Evolutionary conservation across 2,113 vertebrate species (phyloP).

Genomic region (Crocuta crocuta): DNA sequence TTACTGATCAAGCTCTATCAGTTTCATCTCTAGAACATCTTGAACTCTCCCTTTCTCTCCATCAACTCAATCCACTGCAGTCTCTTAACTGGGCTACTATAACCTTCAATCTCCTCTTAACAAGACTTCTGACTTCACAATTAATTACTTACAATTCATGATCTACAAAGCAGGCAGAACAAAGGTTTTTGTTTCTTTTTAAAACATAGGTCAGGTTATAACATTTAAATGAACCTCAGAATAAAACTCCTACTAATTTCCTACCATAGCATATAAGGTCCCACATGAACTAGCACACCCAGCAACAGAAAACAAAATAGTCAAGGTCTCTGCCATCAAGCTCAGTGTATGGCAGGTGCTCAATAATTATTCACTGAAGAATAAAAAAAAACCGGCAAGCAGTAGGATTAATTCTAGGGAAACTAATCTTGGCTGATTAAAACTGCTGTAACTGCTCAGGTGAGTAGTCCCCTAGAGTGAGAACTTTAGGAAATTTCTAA

Average conservation of each 20-base stretch:
- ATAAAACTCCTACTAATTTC: neutral
- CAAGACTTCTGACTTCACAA: neutral
- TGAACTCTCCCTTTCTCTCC: neutral
- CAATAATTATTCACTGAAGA: constrained; percentile 6
- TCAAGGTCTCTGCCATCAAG: neutral
- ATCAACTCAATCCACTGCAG: neutral
- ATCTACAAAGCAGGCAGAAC: neutral
- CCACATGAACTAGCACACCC: neutral
- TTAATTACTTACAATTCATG: neutral
- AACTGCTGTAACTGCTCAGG: neutral
- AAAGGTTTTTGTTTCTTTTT: neutral
- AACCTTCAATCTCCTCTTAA: neutral
- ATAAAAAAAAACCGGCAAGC: neutral
- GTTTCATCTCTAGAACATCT: neutral
- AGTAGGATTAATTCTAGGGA: neutral
- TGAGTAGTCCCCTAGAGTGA: neutral
- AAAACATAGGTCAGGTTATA: neutral
- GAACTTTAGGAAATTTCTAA: neutral
- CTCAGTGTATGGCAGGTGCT: neutral
- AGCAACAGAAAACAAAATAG: neutral
- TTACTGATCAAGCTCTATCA: neutral
- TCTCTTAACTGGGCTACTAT: neutral
- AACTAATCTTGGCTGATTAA: constrained; percentile 7
- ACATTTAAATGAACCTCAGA: neutral
- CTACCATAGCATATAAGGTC: neutral